A percentile compares a stretch with the other conserved stretches of the same genome.
phyloP scores from a whole-genome alignment of 2,888 invertebrate genomes.

The Ectropis crepuscularia region DNA sequence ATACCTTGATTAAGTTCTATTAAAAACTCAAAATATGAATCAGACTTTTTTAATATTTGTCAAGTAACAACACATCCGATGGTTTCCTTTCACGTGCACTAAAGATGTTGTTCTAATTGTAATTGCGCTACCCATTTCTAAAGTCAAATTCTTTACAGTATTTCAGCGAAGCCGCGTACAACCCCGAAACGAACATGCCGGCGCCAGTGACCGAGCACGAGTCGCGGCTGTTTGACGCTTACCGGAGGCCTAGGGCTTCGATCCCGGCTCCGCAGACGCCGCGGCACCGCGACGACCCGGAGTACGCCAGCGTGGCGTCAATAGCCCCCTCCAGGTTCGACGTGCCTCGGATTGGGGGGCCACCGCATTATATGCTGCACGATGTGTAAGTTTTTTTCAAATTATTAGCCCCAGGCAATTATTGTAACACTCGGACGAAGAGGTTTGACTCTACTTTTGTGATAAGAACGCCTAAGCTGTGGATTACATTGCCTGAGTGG shows the following conservation, averaged over 20 bases:
- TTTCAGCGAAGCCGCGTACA: slow-evolving; percentile 95
- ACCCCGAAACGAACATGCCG: slow-evolving; percentile 91
- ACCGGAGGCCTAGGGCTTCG: slow-evolving; percentile 72
- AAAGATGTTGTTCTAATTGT: too few relatives aligned
- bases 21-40: too few relatives aligned
- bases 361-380: slow-evolving; percentile 74
- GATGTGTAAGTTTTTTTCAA: slow-evolving; percentile 63
- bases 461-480: too few relatives aligned
- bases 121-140: neutral
- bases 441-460: too few relatives aligned
- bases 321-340: slow-evolving; percentile 71
- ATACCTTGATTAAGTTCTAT: too few relatives aligned
- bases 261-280: slow-evolving; percentile 72
- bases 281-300: slow-evolving; percentile 72
- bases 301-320: slow-evolving; percentile 78
- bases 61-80: too few relatives aligned
- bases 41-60: too few relatives aligned
- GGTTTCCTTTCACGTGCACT: too few relatives aligned
- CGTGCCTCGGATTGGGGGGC: slow-evolving; percentile 59
- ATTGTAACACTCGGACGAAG: too few relatives aligned
- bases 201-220: slow-evolving; percentile 79
- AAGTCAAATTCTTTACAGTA: slow-evolving; percentile 83
- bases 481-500: too few relatives aligned
- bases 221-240: slow-evolving; percentile 81
- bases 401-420: neutral